A percentile compares a stretch with the other conserved stretches of the same genome.
Evolutionary conservation across 2,797 vertebrate species (phyloP).

Genomic region (Myiothlypis chrysogaster): DNA sequence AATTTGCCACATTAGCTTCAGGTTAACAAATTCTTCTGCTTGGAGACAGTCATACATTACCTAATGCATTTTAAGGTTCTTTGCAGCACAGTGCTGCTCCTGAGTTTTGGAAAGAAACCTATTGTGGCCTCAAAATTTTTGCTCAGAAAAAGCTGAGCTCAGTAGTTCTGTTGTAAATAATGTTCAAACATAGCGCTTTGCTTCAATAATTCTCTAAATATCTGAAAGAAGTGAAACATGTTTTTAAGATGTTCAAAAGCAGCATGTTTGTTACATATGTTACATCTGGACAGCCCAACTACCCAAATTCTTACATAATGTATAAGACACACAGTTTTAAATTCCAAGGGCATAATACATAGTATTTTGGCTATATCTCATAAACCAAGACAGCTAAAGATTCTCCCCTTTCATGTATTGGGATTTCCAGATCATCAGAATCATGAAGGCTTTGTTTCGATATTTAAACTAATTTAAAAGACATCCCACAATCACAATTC

Average conservation of each 20-base stretch:
- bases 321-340: not conserved
- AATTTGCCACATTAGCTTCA: constrained; percentile 67
- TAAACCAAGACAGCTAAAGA: not conserved
- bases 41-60: constrained; percentile 59
- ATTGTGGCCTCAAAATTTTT: not conserved
- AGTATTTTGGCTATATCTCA: not conserved
- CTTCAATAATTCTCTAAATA: not conserved
- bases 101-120: constrained; percentile 4
- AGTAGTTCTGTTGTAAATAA: not conserved
- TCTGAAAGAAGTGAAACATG: not conserved
- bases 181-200: not conserved
- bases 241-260: not conserved
- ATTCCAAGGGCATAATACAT: not conserved
- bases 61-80: constrained; percentile 41
- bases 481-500: not conserved
- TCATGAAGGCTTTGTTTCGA: accelerated
- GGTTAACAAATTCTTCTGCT: constrained; percentile 66
- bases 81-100: not conserved
- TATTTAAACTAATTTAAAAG: not conserved
- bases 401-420: not conserved
- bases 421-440: not conserved
- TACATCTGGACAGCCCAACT: not conserved
- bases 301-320: not conserved
- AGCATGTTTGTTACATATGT: not conserved
- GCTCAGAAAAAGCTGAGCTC: not conserved